Conservation (phyloP, 2,797 vertebrate genomes). For the Poeciliopsis presidionis region DNA sequence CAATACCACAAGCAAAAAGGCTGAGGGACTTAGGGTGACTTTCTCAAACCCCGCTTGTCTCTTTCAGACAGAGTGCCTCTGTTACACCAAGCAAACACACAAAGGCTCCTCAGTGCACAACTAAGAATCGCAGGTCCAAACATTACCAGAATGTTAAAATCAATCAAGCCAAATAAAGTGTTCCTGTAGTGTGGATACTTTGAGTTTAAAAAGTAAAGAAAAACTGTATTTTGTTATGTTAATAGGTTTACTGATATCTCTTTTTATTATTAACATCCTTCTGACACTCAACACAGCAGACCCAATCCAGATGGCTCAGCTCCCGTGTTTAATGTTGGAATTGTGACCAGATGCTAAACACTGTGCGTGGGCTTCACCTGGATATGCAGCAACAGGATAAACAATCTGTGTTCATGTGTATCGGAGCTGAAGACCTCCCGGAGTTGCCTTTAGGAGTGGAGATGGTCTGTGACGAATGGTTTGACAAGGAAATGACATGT, state of each 20-base stretch:
- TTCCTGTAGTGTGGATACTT: neutral
- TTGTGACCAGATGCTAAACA: conserved; percentile 52
- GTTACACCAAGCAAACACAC: conserved; percentile 62
- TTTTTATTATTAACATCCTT: conserved; percentile 26
- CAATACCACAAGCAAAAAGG: conserved; percentile 64
- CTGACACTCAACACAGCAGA: conserved; percentile 31
- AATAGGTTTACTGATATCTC: neutral
- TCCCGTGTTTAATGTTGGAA: conserved; percentile 45
- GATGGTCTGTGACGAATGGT: conserved; percentile 22
- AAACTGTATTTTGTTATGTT: neutral
- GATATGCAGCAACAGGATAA: conserved; percentile 35
- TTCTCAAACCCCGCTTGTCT: conserved; percentile 66
- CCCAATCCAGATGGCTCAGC: conserved; percentile 58
- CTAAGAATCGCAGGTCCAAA: conserved; percentile 66
- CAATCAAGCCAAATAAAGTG: conserved; percentile 48
- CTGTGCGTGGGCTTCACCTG: conserved; percentile 59
- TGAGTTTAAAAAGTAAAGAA: neutral
- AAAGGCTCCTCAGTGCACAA: conserved; percentile 71
- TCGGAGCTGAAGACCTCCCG: conserved; percentile 24
- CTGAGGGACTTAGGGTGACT: conserved; percentile 60
- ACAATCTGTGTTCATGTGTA: conserved; percentile 31
- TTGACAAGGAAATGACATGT: conserved; percentile 35
- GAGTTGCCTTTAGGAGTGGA: conserved; percentile 18
- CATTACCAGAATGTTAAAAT: conserved; percentile 77
- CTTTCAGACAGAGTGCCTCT: conserved; percentile 75